phyloP scores from a whole-genome alignment of 30 jellyfish, hydroid and myxozoan species.

The Hydractinia symbiolongicarpus region DNA sequence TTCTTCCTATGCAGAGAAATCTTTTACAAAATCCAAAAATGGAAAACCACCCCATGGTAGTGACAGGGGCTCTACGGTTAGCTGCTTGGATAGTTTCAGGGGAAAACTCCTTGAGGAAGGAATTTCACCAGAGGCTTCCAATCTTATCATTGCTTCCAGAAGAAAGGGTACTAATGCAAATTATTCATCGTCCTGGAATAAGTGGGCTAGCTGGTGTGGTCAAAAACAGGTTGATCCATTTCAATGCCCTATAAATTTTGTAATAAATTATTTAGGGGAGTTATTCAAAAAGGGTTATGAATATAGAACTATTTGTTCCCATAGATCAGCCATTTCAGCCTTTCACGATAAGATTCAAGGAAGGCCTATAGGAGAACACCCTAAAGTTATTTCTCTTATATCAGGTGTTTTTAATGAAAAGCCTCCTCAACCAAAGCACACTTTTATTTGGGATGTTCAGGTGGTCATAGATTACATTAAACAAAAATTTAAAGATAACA shows the following conservation, averaged over 20 bases:
- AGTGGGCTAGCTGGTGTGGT: constrained; percentile 52
- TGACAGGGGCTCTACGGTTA: constrained; percentile 14
- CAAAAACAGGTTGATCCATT: constrained; percentile 32
- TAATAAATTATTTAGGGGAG: constrained; percentile 18
- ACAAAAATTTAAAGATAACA: neutral
- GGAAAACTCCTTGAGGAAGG: constrained; percentile 24
- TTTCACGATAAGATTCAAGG: constrained; percentile 19
- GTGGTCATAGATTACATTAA: constrained; percentile 1
- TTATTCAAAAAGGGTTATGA: neutral
- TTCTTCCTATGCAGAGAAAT: neutral
- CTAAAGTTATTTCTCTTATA: constrained; percentile 20
- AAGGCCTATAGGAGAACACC: constrained; percentile 23
- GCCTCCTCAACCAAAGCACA: constrained; percentile 31
- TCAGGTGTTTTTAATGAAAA: constrained; percentile 22
- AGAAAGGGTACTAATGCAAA: constrained; percentile 37
- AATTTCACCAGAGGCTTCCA: constrained; percentile 31
- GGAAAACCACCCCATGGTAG: constrained; percentile 36
- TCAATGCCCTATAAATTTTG: constrained; percentile 20
- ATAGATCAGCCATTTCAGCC: neutral
- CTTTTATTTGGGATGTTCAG: constrained; percentile 32
- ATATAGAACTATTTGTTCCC: no score
- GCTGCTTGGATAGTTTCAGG: constrained; percentile 52
- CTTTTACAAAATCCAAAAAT: constrained; percentile 24
- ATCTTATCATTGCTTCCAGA: constrained; percentile 40
- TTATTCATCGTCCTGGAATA: constrained; percentile 37